Evolutionary conservation across 2,113 vertebrate species (phyloP).

Genomic region (rabbit (Oryctolagus cuniculus)): mOryCun1.1 NC_091452.1:13741001-13741500

Average conservation of each 20-base stretch:
- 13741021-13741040: neutral
- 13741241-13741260: neutral
- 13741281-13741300: neutral
- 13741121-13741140: neutral
- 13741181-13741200: neutral
- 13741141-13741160: neutral
- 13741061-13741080: neutral
- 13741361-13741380: neutral
- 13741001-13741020: fast-evolving
- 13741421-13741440: neutral
- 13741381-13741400: too few relatives aligned
- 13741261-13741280: neutral
- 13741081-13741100: neutral
- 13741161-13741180: neutral
- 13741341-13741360: too few relatives aligned
- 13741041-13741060: neutral
- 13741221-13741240: neutral
- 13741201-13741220: neutral
- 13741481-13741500: neutral
- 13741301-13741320: neutral
- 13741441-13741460: neutral
- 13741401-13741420: neutral
- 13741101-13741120: neutral
- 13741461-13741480: neutral
- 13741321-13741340: too few relatives aligned